phyloP scores from a whole-genome alignment of 1,140 invertebrate species.

The Nilaparvata lugens region DNA sequence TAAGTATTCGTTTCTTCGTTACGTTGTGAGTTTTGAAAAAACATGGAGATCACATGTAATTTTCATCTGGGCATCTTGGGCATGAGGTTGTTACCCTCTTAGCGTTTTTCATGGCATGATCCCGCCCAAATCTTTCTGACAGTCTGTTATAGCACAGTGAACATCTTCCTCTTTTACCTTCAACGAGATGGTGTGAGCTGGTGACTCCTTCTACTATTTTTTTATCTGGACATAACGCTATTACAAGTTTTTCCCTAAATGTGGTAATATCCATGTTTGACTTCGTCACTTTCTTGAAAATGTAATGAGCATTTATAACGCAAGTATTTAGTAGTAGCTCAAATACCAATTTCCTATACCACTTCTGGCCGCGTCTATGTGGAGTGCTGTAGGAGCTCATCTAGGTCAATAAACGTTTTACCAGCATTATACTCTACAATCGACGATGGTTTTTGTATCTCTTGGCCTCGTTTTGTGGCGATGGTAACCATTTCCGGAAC shows the following conservation, averaged over 20 bases:
- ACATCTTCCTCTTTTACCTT: too few species aligned
- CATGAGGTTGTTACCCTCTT: too few species aligned
- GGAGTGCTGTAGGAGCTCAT: slow-evolving; percentile 34
- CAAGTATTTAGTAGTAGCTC: slow-evolving; percentile 31
- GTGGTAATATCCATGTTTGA: slow-evolving; percentile 1
- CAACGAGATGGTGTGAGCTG: too few species aligned
- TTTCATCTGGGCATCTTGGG: too few species aligned
- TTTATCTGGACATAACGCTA: too few species aligned
- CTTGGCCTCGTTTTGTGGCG: slow-evolving; percentile 20
- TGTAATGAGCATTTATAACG: slow-evolving; percentile 10
- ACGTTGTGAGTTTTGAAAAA: too few species aligned
- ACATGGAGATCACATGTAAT: too few species aligned
- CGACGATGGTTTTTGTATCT: slow-evolving; percentile 28
- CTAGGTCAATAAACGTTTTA: slow-evolving; percentile 35
- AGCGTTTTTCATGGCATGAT: too few species aligned
- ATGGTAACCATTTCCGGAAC: slow-evolving; percentile 9
- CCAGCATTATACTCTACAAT: slow-evolving; percentile 33
- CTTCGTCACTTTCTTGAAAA: slow-evolving; percentile 7
- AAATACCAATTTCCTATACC: slow-evolving; percentile 35
- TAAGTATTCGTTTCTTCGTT: too few species aligned
- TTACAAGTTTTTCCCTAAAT: slow-evolving; percentile 7
- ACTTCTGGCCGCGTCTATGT: slow-evolving; percentile 34
- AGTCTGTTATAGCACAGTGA: too few species aligned
- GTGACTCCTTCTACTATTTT: too few species aligned
- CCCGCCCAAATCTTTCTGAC: too few species aligned